phyloP scores from a whole-genome alignment of 2,797 vertebrate genomes.

The Cossypha dichroa region DNA sequence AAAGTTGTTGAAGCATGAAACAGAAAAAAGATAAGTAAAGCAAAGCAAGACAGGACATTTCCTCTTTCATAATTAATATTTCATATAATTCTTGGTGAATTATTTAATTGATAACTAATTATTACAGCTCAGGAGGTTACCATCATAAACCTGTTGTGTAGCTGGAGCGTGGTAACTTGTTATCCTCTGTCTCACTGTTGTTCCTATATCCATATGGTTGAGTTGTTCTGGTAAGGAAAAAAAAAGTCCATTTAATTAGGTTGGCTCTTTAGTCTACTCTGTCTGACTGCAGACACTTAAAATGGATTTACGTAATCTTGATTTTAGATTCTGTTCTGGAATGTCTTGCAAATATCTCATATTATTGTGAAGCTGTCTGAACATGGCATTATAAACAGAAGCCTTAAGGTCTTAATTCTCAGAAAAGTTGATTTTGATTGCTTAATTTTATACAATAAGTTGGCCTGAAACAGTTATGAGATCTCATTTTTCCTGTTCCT shows the following conservation, averaged over 20 bases:
- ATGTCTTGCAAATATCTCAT: neutral
- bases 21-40: neutral
- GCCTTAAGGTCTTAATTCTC: neutral
- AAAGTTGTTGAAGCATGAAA: neutral
- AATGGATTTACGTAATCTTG: neutral
- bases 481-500: neutral
- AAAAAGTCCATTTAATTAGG: neutral
- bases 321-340: neutral
- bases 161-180: neutral
- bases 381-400: neutral
- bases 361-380: neutral
- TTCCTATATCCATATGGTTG: neutral
- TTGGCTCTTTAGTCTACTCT: neutral
- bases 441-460: neutral
- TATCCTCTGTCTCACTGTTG: fast-evolving
- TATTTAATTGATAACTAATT: neutral
- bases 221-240: neutral
- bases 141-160: neutral
- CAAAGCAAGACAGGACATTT: neutral
- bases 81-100: neutral
- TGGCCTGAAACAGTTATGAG: neutral
- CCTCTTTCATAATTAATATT: neutral
- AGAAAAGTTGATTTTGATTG: neutral
- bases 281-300: neutral
- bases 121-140: neutral